Evolutionary conservation across 1,140 invertebrate species (phyloP).

Genomic region (Leptinotarsa defecta): DNA sequence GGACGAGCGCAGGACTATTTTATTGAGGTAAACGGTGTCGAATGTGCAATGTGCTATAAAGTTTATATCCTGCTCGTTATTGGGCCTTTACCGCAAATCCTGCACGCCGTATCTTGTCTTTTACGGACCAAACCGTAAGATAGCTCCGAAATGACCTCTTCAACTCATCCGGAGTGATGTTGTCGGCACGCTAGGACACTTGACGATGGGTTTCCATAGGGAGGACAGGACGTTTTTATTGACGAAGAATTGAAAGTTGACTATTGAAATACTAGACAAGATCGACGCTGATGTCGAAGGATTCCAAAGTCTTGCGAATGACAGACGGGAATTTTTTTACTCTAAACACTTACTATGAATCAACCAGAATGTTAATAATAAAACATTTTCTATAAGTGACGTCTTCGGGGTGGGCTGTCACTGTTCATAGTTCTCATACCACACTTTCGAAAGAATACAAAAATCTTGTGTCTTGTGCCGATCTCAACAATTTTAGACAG

Average conservation of each 20-base stretch:
- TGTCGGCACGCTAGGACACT: conserved; percentile 49
- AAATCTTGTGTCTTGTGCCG: too few species aligned
- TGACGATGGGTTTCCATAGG: conserved; percentile 38
- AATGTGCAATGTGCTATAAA: conserved; percentile 55
- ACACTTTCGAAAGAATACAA: too few species aligned
- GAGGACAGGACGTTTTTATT: conserved; percentile 21
- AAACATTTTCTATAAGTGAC: too few species aligned
- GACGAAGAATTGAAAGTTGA: not conserved
- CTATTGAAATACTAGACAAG: too few species aligned
- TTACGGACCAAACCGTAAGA: conserved; percentile 48
- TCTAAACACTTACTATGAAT: too few species aligned
- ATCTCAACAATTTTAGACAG: too few species aligned
- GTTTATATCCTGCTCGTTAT: conserved; percentile 53
- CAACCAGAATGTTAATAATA: too few species aligned
- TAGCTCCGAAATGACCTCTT: conserved; percentile 54
- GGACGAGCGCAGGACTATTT: conserved; percentile 13
- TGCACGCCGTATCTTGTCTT: conserved; percentile 51
- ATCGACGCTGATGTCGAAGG: not conserved
- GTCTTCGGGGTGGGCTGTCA: too few species aligned
- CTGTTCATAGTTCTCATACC: too few species aligned
- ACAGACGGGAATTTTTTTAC: too few species aligned
- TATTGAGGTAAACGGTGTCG: conserved; percentile 50
- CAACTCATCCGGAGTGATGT: conserved; percentile 47
- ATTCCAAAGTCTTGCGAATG: too few species aligned
- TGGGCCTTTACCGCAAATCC: conserved; percentile 54